Evolutionary conservation across 2,888 invertebrate genomes (phyloP), one percentile per base, ranked within the genome.

Genomic region (Eilema caniola): DNA sequence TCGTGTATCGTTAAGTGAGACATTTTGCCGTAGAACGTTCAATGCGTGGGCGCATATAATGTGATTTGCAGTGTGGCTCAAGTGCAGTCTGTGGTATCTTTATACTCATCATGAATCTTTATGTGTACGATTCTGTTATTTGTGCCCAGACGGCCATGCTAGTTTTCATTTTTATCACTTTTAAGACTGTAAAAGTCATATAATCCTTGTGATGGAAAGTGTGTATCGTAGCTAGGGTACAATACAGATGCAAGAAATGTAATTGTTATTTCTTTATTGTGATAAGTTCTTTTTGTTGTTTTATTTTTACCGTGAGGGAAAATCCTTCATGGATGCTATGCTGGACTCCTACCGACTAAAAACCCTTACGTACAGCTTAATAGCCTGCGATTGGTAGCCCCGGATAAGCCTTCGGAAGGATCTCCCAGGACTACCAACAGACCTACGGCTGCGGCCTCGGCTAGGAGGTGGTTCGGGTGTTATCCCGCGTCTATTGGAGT

Each of bases 1-100:
- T 89, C 89, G 78, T 84, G 88, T 91, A 90, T 86, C 89, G 85
- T 89, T 89, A 90, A 94, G 90, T 90, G 91, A 94, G 93, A 93
- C 93, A 92, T 94, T 93, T 90, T 79, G 88, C 88, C 85, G 69
- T 64, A 85, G 74, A 81, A 82, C 83, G 79, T 81, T 77, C 81
- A 80, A 77, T 63, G 81, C 81, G 91, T 92, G 88, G 92, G 92
- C 86, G 91, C 78, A 76, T 67, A 70, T 73, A 75, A 64, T 80
- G 71, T 74, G 57, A 62, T 57, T 69, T 41, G 68, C 65, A 56
- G 37, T 72, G 25, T 68, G 69, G 57, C 57, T 69, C 53, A 72
- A 72, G 69, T 67, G 16, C 33, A 67, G 56, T 24, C 23, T 62
- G 12, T 37, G 20, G 57, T 41, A 64, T 65, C 47, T 24, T 41